phyloP scores from a whole-genome alignment of 1,140 invertebrate species.

The Microplitis demolitor region DNA sequence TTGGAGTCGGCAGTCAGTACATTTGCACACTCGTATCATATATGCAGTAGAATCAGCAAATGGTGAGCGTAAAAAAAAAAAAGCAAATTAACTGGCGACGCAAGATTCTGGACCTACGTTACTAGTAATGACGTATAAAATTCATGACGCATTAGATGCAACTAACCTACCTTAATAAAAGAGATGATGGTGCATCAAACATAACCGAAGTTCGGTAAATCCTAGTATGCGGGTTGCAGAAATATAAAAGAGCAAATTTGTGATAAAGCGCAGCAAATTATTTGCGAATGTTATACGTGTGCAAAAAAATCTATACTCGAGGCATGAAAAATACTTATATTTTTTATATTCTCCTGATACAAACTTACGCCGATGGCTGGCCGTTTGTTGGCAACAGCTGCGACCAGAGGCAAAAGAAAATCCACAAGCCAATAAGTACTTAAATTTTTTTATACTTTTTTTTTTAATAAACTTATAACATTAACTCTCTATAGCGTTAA shows the following conservation, averaged over 20 bases:
- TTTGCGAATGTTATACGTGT: background rate
- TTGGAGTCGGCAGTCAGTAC: too few species aligned
- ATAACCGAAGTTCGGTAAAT: conserved; percentile 62
- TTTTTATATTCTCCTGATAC: conserved; percentile 42
- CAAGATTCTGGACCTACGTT: background rate
- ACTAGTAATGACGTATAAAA: conserved; percentile 16
- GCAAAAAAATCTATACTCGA: too few species aligned
- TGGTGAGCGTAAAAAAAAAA: background rate
- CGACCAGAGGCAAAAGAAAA: background rate
- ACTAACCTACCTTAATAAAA: conserved; percentile 60
- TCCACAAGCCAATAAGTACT: background rate
- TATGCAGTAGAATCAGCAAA: background rate
- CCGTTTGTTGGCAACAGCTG: conserved; percentile 52
- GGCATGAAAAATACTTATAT: background rate
- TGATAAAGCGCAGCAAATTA: background rate
- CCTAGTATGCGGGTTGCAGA: conserved; percentile 49
- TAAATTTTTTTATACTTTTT: too few species aligned
- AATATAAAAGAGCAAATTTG: conserved; percentile 14
- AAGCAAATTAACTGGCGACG: background rate
- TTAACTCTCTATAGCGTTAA: too few species aligned
- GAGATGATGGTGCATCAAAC: conserved; percentile 59
- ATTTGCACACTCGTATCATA: background rate
- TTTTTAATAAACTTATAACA: too few species aligned
- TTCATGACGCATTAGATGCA: conserved; percentile 46
- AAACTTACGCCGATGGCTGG: conserved; percentile 50